A percentile compares a stretch with the other conserved stretches of the same genome.
These are phyloP conservation scores for Callaeas wilsoni DNA, from an alignment of 2,113 vertebrate species.

Conservation along the genomic window DNA sequence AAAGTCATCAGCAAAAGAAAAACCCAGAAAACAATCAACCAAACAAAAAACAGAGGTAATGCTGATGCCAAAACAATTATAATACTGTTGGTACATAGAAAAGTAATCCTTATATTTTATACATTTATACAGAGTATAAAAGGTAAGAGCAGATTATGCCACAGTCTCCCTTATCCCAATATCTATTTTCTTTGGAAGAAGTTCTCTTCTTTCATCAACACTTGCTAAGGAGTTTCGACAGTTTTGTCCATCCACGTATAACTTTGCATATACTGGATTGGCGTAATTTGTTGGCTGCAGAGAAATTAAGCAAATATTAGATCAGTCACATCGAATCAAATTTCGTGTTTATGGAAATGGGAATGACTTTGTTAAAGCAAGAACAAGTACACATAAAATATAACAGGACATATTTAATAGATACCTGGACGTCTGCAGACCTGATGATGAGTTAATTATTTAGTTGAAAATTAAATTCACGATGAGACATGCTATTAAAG, in stretches of 20 bases:
- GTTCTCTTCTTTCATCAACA: conserved; percentile 97
- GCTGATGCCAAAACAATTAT: conserved; percentile 89
- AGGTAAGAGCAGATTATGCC: conserved; percentile 91
- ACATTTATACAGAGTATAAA: conserved; percentile 98
- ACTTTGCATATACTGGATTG: conserved; percentile 98
- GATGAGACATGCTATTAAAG: conserved; percentile 47
- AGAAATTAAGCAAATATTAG: not conserved
- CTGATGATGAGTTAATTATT: conserved; percentile 44
- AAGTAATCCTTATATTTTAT: conserved; percentile 91
- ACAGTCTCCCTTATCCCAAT: conserved; percentile 98
- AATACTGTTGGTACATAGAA: conserved; percentile 95
- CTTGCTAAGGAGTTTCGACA: conserved; percentile 97
- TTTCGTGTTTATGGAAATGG: not conserved
- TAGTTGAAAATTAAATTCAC: not conserved
- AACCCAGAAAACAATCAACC: conserved; percentile 74
- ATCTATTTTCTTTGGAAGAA: conserved; percentile 99
- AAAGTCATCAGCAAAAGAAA: conserved; percentile 85
- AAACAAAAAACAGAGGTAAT: conserved; percentile 81
- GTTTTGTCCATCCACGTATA: conserved; percentile 94
- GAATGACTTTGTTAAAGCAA: conserved; percentile 19
- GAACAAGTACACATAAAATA: not conserved
- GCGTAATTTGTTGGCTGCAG: conserved; percentile 94
- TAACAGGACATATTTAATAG: not conserved
- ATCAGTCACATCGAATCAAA: not conserved
- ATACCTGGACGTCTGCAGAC: conserved; percentile 29